Evolutionary conservation across 2,113 vertebrate genomes (phyloP).

Genomic region (Butorides virescens): DNA sequence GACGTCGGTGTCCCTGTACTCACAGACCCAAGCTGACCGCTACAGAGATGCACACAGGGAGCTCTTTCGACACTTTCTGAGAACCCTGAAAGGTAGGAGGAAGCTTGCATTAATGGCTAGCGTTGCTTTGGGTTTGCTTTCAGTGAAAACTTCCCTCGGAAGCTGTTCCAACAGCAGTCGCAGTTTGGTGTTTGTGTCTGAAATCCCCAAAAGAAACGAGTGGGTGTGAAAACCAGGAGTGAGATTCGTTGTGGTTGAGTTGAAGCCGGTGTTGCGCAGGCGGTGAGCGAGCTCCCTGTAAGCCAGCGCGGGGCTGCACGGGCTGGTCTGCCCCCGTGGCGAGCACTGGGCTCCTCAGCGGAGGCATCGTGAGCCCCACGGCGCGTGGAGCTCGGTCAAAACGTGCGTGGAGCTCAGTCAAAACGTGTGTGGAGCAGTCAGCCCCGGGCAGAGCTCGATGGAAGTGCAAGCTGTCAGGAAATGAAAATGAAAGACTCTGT

Average conservation of each 20-base stretch:
- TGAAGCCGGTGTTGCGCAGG: no score
- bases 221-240: neutral
- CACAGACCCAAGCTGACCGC: slow-evolving; percentile 1
- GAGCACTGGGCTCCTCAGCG: accelerated
- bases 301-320: accelerated
- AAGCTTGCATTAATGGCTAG: accelerated
- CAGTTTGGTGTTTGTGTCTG: neutral
- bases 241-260: accelerated
- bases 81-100: slow-evolving; percentile 25
- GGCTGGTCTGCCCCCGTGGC: neutral
- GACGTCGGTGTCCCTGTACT: neutral
- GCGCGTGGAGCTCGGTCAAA: neutral
- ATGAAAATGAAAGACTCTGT: accelerated
- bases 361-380: accelerated
- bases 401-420: neutral
- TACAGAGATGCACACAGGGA: slow-evolving; percentile 6
- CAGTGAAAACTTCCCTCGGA: accelerated
- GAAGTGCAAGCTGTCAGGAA: neutral
- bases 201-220: neutral
- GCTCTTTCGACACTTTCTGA: slow-evolving; percentile 46
- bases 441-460: neutral
- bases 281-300: neutral
- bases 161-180: neutral
- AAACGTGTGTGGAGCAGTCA: accelerated
- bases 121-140: neutral